These are phyloP conservation scores for Peromyscus californicus DNA, from an alignment of 2,113 vertebrate species.

Conservation along the genomic window DNA sequence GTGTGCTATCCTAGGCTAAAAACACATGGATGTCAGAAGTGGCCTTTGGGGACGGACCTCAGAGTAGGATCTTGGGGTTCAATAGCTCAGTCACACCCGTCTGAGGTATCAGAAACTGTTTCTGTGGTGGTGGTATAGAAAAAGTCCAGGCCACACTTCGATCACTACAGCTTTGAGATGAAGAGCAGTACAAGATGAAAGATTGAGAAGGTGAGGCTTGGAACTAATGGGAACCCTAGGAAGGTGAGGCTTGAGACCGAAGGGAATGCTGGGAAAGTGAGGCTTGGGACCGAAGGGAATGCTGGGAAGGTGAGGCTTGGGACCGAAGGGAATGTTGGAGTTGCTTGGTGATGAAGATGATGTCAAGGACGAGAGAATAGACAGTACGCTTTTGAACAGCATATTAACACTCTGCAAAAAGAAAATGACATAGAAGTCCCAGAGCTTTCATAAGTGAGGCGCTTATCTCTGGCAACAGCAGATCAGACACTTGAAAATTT, in stretches of 20 bases:
- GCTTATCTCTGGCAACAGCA: neutral
- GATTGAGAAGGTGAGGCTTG: too few relatives aligned
- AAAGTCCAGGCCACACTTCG: neutral
- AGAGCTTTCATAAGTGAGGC: neutral
- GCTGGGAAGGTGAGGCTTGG: neutral
- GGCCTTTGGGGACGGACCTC: neutral
- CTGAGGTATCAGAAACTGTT: neutral
- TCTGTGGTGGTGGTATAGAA: neutral
- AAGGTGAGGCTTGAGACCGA: too few relatives aligned
- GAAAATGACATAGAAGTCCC: neutral
- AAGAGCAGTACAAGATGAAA: neutral
- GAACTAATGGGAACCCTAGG: neutral
- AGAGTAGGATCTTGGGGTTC: neutral
- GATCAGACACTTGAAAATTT: neutral
- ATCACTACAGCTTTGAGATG: neutral
- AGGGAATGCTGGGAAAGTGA: neutral
- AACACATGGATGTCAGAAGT: neutral
- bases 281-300: too few relatives aligned
- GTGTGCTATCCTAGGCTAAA: neutral
- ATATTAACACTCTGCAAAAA: neutral
- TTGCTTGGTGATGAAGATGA: neutral
- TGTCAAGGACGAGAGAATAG: neutral
- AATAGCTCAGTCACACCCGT: neutral
- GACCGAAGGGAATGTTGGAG: neutral
- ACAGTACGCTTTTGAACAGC: neutral